Evolutionary conservation across 2,888 invertebrate species (phyloP).

Genomic region (Tyria jacobaeae): DNA sequence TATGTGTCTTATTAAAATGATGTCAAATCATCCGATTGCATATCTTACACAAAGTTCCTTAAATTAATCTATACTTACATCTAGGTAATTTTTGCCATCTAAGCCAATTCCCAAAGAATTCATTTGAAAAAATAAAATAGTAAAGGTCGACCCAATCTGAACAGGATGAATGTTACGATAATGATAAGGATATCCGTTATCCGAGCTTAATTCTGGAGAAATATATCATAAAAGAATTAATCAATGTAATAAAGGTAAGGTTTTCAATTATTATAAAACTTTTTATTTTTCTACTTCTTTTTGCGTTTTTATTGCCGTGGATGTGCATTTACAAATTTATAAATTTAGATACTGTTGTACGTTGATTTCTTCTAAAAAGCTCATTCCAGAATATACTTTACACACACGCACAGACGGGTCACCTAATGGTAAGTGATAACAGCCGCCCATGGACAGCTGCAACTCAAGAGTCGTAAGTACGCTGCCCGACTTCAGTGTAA

Average conservation of each 20-base stretch:
- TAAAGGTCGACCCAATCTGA: conserved; percentile 16
- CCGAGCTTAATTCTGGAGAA: conserved; percentile 19
- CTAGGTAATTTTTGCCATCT: neutral
- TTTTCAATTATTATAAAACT: neutral
- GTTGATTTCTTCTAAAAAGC: too few relatives aligned
- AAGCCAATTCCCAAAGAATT: conserved; percentile 1
- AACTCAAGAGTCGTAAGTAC: too few relatives aligned
- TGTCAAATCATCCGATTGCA: neutral
- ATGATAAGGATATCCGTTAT: conserved; percentile 19
- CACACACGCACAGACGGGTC: too few relatives aligned
- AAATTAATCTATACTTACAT: neutral
- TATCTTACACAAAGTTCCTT: neutral
- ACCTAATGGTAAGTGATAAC: too few relatives aligned
- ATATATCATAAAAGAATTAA: conserved; percentile 6
- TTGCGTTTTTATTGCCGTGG: too few relatives aligned
- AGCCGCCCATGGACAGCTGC: too few relatives aligned
- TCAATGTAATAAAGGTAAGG: neutral
- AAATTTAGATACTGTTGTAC: too few relatives aligned
- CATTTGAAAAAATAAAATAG: conserved; percentile 14
- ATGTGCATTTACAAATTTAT: too few relatives aligned
- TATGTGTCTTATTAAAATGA: too few relatives aligned
- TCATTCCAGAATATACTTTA: too few relatives aligned
- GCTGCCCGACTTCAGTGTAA: too few relatives aligned
- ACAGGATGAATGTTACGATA: conserved; percentile 14
- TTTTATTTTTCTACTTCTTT: too few relatives aligned